A percentile compares a stretch with the other conserved stretches of the same genome.
Conservation (phyloP, 2,888 invertebrate species). For the Yponomeuta plumbellus region DNA sequence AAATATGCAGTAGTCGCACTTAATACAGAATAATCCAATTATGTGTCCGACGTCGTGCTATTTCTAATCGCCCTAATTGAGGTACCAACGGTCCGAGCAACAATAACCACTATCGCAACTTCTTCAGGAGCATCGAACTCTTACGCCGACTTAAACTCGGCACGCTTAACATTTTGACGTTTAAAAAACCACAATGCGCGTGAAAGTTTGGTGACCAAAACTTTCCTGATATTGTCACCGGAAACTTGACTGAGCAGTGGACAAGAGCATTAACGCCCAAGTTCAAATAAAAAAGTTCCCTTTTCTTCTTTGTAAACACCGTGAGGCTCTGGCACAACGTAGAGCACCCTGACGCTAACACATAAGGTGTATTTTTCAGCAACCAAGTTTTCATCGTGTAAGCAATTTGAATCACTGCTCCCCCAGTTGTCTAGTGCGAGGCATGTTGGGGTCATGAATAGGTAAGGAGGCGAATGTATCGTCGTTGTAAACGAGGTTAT, state of each 20-base stretch:
- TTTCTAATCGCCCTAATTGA: slow-evolving; percentile 56
- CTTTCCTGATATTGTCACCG: slow-evolving; percentile 14
- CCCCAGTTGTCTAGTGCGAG: slow-evolving; percentile 13
- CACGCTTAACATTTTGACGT: not conserved
- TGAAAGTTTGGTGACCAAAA: slow-evolving; percentile 1
- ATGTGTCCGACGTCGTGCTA: slow-evolving; percentile 36
- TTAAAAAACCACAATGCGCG: not conserved
- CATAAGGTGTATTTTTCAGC: slow-evolving; percentile 6
- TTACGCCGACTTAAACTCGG: slow-evolving; percentile 1
- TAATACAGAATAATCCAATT: slow-evolving; percentile 49
- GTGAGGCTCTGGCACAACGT: not conserved
- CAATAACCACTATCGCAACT: slow-evolving; percentile 45
- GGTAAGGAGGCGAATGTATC: slow-evolving; percentile 9
- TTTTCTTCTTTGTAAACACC: slow-evolving; percentile 11
- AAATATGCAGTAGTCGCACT: slow-evolving; percentile 32
- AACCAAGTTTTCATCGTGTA: not conserved
- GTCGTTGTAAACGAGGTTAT: slow-evolving; percentile 9
- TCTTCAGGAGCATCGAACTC: slow-evolving; percentile 30
- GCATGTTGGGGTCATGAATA: slow-evolving; percentile 13
- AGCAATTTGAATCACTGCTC: slow-evolving; percentile 10
- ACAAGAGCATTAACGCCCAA: not conserved
- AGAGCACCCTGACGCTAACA: slow-evolving; percentile 6
- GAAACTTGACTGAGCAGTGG: not conserved
- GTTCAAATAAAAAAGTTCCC: not conserved
- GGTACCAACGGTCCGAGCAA: slow-evolving; percentile 37